Conservation (phyloP, 35 echinoderm and acorn worm species). For the Diadema setosum region DNA sequence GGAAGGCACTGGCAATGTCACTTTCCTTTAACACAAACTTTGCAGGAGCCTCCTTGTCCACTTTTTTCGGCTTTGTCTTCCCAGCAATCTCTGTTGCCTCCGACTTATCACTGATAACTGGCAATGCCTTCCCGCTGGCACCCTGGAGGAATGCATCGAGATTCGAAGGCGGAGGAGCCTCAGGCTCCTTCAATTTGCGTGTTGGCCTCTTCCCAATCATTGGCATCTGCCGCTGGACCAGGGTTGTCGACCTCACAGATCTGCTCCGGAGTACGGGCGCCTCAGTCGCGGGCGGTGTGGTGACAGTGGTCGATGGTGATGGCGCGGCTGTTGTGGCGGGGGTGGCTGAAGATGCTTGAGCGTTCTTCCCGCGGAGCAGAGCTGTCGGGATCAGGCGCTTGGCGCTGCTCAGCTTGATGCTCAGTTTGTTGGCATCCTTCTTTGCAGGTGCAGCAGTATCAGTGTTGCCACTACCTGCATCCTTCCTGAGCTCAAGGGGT, state of each 20-base stretch:
- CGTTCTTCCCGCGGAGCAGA: neutral
- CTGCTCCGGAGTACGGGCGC: neutral
- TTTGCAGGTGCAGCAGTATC: neutral
- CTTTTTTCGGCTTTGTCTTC: neutral
- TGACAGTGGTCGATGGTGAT: neutral
- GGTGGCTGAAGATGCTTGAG: neutral
- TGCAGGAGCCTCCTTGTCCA: neutral
- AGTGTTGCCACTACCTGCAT: neutral
- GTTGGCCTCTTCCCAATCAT: slow-evolving; percentile 1
- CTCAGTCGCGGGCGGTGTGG: neutral
- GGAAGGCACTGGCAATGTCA: slow-evolving; percentile 6
- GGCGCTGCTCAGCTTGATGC: neutral
- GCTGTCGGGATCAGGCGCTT: neutral
- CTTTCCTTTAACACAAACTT: neutral
- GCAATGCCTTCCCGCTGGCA: neutral
- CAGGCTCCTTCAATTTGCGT: neutral
- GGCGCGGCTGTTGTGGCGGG: neutral
- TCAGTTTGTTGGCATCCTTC: slow-evolving; percentile 15
- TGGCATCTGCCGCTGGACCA: neutral
- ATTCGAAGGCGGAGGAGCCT: neutral
- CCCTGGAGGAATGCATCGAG: neutral
- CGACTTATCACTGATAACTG: neutral
- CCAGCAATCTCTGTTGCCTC: neutral
- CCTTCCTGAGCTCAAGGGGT: neutral
- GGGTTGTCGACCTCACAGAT: neutral